These are phyloP conservation scores for Scopus umbretta DNA, from an alignment of 2,113 vertebrate species.

Conservation along the genomic window DNA sequence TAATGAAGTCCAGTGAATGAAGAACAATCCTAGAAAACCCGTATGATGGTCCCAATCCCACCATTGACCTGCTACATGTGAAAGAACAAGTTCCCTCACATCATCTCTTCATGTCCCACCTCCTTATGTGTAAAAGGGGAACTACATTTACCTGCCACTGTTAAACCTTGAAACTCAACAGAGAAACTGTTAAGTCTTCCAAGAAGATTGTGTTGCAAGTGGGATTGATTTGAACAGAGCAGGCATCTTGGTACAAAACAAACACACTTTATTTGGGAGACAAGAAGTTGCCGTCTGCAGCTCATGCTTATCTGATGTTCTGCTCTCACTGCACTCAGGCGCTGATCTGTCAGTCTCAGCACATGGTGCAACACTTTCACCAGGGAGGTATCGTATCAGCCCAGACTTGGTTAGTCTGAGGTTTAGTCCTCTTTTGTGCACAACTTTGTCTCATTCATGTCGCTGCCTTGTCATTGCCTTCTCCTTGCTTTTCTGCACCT, in stretches of 20 bases:
- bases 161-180: neutral
- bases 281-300: neutral
- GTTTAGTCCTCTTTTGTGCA: neutral
- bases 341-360: neutral
- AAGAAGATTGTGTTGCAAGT: neutral
- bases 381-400: neutral
- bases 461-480: neutral
- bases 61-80: neutral
- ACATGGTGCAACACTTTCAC: fast-evolving
- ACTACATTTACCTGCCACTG: neutral
- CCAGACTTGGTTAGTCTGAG: fast-evolving
- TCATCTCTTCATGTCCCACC: neutral
- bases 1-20: neutral
- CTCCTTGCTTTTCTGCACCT: neutral
- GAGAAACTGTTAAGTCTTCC: neutral
- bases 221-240: neutral
- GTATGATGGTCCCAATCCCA: neutral
- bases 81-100: neutral
- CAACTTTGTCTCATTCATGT: neutral
- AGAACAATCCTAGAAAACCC: neutral
- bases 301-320: neutral
- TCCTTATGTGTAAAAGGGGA: neutral
- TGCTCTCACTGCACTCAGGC: neutral
- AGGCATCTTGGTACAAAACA: neutral
- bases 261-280: neutral